Evolutionary conservation across 2,113 vertebrate genomes (phyloP).

Genomic region (Dolichallabes microphthalmus): DNA sequence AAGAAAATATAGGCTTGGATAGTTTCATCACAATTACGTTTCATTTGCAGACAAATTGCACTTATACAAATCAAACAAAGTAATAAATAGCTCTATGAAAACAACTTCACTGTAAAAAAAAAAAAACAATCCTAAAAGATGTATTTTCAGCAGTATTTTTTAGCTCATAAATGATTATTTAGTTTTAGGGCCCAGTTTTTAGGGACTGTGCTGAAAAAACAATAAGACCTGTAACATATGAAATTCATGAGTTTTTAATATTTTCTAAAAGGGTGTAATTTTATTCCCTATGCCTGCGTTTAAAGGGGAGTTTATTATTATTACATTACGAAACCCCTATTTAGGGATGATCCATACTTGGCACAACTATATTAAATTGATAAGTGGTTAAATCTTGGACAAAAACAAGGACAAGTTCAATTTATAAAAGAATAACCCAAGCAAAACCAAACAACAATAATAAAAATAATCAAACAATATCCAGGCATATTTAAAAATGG

Average conservation of each 20-base stretch:
- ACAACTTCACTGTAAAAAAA: conserved; percentile 75
- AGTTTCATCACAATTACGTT: conserved; percentile 45
- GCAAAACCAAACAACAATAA: conserved; percentile 60
- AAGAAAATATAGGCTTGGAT: conserved; percentile 56
- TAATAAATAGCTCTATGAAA: conserved; percentile 86
- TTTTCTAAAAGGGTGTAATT: background rate
- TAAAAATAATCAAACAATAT: conserved; percentile 51
- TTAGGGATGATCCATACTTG: conserved; percentile 4
- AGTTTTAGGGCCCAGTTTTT: background rate
- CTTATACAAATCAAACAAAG: conserved; percentile 80
- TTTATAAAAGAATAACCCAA: conserved; percentile 55
- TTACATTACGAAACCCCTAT: background rate
- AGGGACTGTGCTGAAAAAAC: conserved; percentile 10
- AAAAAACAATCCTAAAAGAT: conserved; percentile 13
- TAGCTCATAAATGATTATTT: conserved; percentile 4
- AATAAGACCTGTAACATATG: background rate
- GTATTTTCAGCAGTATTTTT: conserved; percentile 31
- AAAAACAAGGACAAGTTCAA: conserved; percentile 44
- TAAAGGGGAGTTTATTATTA: background rate
- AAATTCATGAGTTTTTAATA: background rate
- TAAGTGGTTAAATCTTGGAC: conserved; percentile 37
- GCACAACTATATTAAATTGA: conserved; percentile 7
- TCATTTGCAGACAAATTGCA: conserved; percentile 79
- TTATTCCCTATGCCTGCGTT: background rate
- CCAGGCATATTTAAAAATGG: conserved; percentile 68